Evolutionary conservation across 2,797 vertebrate species (phyloP).

Genomic region (Chelon auratus): DNA sequence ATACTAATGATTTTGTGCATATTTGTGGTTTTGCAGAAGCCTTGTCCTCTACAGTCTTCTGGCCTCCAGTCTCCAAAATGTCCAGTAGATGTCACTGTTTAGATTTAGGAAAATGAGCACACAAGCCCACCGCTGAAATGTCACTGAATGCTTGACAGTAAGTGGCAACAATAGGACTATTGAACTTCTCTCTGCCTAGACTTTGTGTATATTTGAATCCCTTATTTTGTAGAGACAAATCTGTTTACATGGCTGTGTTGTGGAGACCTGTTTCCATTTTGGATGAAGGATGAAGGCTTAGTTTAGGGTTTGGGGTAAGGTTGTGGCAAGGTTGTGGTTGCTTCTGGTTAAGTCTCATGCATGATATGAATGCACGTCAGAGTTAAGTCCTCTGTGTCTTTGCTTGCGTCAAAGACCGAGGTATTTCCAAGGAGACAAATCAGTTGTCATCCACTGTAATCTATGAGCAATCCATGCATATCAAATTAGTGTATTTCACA

Average conservation of each 20-base stretch:
- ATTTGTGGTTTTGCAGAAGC: background rate
- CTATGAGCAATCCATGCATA: background rate
- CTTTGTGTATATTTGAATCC: background rate
- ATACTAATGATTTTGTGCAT: background rate
- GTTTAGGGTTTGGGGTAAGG: background rate
- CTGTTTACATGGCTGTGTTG: background rate
- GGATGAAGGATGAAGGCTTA: background rate
- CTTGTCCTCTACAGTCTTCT: background rate
- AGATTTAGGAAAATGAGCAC: conserved; percentile 47
- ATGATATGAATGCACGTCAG: background rate
- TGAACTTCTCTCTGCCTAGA: background rate
- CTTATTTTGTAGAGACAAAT: background rate
- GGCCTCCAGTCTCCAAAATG: conserved; percentile 2
- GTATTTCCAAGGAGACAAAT: background rate
- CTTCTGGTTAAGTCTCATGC: background rate
- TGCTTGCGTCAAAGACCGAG: background rate
- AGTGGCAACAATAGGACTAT: conserved; percentile 8
- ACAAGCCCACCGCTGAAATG: background rate
- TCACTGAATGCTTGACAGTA: conserved; percentile 1
- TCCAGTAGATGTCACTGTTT: conserved; percentile 78
- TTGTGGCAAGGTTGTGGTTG: background rate
- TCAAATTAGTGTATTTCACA: conserved; percentile 1
- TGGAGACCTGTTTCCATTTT: background rate
- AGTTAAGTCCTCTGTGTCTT: background rate
- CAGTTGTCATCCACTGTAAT: background rate